Conservation (phyloP, 2,888 invertebrate genomes). For the Acleris emargana region DNA sequence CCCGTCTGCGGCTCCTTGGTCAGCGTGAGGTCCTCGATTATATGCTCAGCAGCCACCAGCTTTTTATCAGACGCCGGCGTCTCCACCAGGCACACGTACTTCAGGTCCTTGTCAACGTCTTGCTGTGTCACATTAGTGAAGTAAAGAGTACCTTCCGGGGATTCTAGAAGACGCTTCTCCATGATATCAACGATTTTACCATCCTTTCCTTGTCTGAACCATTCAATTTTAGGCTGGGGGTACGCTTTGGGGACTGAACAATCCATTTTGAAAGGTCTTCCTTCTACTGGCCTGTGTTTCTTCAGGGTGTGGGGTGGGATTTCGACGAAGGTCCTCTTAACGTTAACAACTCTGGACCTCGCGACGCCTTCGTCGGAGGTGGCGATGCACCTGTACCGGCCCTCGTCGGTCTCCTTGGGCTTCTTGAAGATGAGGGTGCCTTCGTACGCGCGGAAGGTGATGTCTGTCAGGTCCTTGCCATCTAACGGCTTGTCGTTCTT, state of each 20-base stretch:
- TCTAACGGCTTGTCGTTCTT: conserved; percentile 58
- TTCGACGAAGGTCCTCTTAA: conserved; percentile 55
- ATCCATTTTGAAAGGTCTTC: conserved; percentile 61
- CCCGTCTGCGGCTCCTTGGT: conserved; percentile 50
- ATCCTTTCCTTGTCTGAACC: conserved; percentile 54
- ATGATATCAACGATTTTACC: conserved; percentile 47
- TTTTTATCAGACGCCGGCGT: conserved; percentile 56
- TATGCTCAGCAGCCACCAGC: conserved; percentile 60
- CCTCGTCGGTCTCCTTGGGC: conserved; percentile 58
- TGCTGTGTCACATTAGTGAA: conserved; percentile 62
- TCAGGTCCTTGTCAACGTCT: conserved; percentile 51
- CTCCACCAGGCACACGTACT: conserved; percentile 64
- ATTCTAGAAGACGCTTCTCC: conserved; percentile 55
- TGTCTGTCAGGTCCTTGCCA: conserved; percentile 41
- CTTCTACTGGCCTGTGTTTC: conserved; percentile 60
- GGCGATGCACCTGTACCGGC: conserved; percentile 63
- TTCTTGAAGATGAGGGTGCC: conserved; percentile 60
- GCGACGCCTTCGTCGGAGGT: conserved; percentile 58
- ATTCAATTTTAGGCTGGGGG: conserved; percentile 62
- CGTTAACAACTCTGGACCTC: conserved; percentile 52
- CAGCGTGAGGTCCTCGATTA: conserved; percentile 52
- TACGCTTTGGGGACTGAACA: conserved; percentile 61
- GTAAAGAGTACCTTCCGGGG: conserved; percentile 63
- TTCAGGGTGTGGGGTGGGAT: conserved; percentile 46
- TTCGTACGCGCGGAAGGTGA: conserved; percentile 52